phyloP scores from a whole-genome alignment of 2,113 vertebrate genomes.

The Upupa epops region DNA sequence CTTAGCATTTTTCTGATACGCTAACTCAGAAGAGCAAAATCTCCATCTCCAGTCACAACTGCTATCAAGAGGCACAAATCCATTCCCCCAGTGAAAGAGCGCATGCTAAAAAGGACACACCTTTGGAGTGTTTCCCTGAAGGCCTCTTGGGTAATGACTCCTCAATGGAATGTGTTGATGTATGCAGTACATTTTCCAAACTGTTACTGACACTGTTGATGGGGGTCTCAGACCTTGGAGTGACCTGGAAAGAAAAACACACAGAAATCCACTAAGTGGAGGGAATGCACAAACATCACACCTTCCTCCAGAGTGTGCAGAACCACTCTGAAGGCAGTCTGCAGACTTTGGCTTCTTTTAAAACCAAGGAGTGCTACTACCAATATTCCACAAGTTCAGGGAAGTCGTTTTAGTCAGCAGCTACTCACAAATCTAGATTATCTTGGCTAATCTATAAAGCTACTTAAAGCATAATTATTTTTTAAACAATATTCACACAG shows the following conservation, averaged over 20 bases:
- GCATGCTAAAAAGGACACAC: constrained; percentile 56
- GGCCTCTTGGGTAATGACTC: constrained; percentile 80
- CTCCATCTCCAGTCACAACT: background rate
- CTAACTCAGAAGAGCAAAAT: background rate
- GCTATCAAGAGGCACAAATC: fast-evolving
- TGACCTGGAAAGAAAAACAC: constrained; percentile 59
- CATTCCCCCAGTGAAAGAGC: background rate
- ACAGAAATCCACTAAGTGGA: background rate
- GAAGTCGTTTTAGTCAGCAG: constrained; percentile 34
- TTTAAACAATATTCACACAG: constrained; percentile 27
- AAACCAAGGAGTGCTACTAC: background rate
- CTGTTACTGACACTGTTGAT: constrained; percentile 72
- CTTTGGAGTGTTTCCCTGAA: constrained; percentile 82
- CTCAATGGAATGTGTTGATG: constrained; percentile 80
- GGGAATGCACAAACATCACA: background rate
- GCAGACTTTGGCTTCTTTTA: background rate
- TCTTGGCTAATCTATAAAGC: constrained; percentile 58
- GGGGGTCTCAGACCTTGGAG: constrained; percentile 71
- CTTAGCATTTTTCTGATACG: background rate
- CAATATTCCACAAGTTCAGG: constrained; percentile 3
- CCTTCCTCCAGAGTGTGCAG: background rate
- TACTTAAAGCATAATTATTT: constrained; percentile 45
- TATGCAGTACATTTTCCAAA: constrained; percentile 79
- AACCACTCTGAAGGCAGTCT: background rate
- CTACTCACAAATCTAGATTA: constrained; percentile 48